phyloP scores from a whole-genome alignment of 30 jellyfish, hydroid and myxozoan species.

The Chrysaora quinquecirrha region DNA sequence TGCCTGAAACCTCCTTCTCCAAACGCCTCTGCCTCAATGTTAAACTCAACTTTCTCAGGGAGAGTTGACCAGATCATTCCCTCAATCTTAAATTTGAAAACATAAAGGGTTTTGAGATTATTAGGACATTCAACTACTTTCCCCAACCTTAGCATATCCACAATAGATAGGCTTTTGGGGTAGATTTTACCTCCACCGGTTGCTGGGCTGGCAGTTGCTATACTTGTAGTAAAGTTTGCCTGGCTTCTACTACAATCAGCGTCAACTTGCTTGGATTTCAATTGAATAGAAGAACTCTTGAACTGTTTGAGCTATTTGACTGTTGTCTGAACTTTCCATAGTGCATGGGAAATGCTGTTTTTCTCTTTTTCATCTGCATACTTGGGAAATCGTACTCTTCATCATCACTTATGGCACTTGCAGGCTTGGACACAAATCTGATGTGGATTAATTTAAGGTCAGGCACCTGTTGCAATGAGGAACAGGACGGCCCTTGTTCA shows the following conservation, averaged over 20 bases:
- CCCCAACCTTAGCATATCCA: constrained; percentile 46
- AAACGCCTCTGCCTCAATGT: constrained; percentile 46
- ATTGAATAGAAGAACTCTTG: neutral
- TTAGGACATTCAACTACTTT: constrained; percentile 40
- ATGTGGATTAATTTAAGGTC: constrained; percentile 21
- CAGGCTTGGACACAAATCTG: constrained; percentile 13
- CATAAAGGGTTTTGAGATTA: neutral
- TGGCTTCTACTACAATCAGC: constrained; percentile 4
- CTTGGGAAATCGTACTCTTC: constrained; percentile 19
- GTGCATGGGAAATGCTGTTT: neutral
- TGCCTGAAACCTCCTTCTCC: constrained; percentile 50
- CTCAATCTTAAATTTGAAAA: constrained; percentile 21
- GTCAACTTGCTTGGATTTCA: neutral
- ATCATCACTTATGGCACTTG: neutral
- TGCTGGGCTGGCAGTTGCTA: constrained; percentile 4
- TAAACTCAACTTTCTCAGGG: constrained; percentile 45
- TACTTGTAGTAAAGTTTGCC: constrained; percentile 7
- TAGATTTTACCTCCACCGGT: constrained; percentile 2
- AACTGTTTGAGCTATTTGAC: neutral
- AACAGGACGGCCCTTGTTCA: constrained; percentile 49
- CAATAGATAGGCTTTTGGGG: constrained; percentile 52
- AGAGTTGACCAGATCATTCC: constrained; percentile 41
- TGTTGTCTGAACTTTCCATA: constrained; percentile 1
- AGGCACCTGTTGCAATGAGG: constrained; percentile 4
- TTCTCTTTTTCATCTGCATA: constrained; percentile 20